Conservation (phyloP, 1,140 invertebrate genomes). For the Drosophila prosaltans region DNA sequence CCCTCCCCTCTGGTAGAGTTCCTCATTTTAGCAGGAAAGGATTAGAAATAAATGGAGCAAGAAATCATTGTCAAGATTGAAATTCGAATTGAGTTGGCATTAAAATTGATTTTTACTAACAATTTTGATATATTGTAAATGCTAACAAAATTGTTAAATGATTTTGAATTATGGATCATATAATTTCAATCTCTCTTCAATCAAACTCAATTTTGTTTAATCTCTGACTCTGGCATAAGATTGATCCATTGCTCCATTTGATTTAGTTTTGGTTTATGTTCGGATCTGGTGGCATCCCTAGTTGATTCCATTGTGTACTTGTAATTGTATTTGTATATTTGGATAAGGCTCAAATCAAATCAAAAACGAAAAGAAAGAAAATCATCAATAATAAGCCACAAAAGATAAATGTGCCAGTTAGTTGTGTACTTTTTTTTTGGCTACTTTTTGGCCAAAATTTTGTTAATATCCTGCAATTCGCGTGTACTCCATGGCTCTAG, state of each 20-base stretch:
- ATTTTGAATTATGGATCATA: too few relatives aligned
- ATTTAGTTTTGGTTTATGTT: too few relatives aligned
- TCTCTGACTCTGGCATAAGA: too few relatives aligned
- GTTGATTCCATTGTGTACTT: constrained; percentile 41
- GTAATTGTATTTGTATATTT: constrained; percentile 52
- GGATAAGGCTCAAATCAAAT: constrained; percentile 42
- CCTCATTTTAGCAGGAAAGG: not conserved
- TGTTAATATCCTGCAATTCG: constrained; percentile 88
- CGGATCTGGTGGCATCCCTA: too few relatives aligned
- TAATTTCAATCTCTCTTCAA: too few relatives aligned
- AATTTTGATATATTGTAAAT: too few relatives aligned
- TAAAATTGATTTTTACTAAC: too few relatives aligned
- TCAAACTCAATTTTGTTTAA: too few relatives aligned
- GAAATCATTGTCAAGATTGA: too few relatives aligned
- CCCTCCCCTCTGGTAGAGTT: not conserved
- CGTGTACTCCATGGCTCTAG: constrained; percentile 89
- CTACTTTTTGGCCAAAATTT: constrained; percentile 84
- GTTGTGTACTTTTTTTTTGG: not conserved
- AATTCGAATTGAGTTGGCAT: too few relatives aligned
- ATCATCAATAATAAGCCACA: constrained; percentile 49
- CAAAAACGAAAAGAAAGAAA: constrained; percentile 12
- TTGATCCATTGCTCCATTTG: too few relatives aligned
- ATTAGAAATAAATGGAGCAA: not conserved
- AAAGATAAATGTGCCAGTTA: constrained; percentile 50
- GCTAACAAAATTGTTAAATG: too few relatives aligned